phyloP scores from a whole-genome alignment of 2,113 vertebrate species.

The Apistogramma diplotaenia region DNA sequence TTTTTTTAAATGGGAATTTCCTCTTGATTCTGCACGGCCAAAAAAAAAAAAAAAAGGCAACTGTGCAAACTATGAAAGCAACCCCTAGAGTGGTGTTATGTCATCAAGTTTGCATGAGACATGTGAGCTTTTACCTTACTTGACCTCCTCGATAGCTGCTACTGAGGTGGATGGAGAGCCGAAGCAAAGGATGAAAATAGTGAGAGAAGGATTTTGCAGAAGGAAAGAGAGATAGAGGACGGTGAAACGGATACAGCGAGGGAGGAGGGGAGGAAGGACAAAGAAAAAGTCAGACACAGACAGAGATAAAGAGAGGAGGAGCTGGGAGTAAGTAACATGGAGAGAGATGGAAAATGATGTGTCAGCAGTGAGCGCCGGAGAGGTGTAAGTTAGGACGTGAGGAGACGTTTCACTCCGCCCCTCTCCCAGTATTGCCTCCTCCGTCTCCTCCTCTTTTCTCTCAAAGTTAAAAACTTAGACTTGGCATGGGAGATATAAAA shows the following conservation, averaged over 20 bases:
- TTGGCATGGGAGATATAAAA: conserved; percentile 45
- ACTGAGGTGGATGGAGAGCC: conserved; percentile 50
- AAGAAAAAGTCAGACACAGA: conserved; percentile 68
- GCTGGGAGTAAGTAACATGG: conserved; percentile 40
- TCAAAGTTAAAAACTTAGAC: conserved; percentile 45
- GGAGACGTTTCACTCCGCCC: conserved; percentile 60
- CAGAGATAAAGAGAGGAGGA: conserved; percentile 65
- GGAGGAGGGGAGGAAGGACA: conserved; percentile 55
- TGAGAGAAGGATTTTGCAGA: conserved; percentile 60
- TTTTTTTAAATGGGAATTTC: not conserved
- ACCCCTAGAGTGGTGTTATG: conserved; percentile 24
- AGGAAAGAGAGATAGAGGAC: conserved; percentile 64
- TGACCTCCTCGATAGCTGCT: conserved; percentile 70
- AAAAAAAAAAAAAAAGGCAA: conserved; percentile 4
- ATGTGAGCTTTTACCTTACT: conserved; percentile 54
- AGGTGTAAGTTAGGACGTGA: conserved; percentile 68
- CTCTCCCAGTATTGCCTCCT: conserved; percentile 33
- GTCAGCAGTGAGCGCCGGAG: conserved; percentile 61
- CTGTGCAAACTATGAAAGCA: conserved; percentile 15
- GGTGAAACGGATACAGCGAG: conserved; percentile 58
- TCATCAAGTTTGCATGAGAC: conserved; percentile 37
- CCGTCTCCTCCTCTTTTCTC: conserved; percentile 44
- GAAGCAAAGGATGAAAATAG: conserved; percentile 55
- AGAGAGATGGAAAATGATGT: conserved; percentile 62
- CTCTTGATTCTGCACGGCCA: not conserved